Evolutionary conservation across 2,888 invertebrate genomes (phyloP), one percentile per base, ranked within the genome.

Genomic region (Macropis europaea): DNA sequence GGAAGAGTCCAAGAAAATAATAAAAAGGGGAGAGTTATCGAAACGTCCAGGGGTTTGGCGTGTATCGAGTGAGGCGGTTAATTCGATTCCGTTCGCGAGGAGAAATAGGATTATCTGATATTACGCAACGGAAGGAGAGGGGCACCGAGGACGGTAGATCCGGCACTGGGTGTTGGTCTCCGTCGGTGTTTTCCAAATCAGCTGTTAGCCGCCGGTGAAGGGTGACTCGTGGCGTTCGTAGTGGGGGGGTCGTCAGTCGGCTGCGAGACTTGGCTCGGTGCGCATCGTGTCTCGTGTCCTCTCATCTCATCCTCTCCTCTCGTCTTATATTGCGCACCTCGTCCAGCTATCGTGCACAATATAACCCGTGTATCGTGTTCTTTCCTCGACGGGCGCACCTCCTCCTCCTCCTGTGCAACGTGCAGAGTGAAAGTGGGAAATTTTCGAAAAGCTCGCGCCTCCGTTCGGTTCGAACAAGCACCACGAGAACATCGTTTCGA

Each of bases 181-280:
- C n/a, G n/a, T n/a, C 69, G 54, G 68, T 87, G 86, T 86, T 87
- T 85, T 87, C 83, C 84, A 81, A 86, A 87, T 87, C 87, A 87
- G 87, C 87, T 87, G 87, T 86, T 84, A 82, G 81, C 72, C 76
- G 79, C 66, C 68, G 60, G 75, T 68, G 74, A 60, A 71, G 79
- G 73, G 69, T 67, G 68, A 75, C 69, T 69, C 63, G 69, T 26
- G 38, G 34, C 48, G n/a, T n/a, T 26, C 47, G 15, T 47, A 57
- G 73, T 60, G 67, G 68, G 62, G 48, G 64, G 52, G 26, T 28
- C 50, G 77, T 76, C 78, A 77, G 84, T 82, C 80, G 77, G 73
- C 76, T 76, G 74, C 78, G 83, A 82, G 81, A 79, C 82, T 76
- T 77, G 76, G 77, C 75, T 61, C 77, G 68, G 67, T 73, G 70